Conservation (phyloP, 2,888 invertebrate genomes). For the Drosophila affinis region DNA sequence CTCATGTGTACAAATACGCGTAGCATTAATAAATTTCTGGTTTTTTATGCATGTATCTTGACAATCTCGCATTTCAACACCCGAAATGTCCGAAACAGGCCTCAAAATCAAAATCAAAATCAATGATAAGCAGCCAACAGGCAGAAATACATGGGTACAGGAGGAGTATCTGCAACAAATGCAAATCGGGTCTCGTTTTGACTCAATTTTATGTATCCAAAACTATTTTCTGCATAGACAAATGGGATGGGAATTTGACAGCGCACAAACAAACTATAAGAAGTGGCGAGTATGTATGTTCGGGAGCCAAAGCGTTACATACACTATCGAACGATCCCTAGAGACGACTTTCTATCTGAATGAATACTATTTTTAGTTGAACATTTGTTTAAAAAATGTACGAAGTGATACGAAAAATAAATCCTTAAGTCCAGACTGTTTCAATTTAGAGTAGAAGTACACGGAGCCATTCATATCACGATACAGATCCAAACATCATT, state of each 20-base stretch:
- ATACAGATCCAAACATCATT: too few species aligned
- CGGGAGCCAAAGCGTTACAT: not conserved
- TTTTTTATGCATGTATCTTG: conserved; percentile 52
- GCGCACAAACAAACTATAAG: conserved; percentile 7
- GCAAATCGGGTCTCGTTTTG: conserved; percentile 52
- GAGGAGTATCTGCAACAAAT: conserved; percentile 60
- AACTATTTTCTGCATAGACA: conserved; percentile 43
- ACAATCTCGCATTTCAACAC: conserved; percentile 60
- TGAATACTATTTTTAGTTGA: not conserved
- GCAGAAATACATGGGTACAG: conserved; percentile 22
- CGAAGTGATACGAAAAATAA: too few species aligned
- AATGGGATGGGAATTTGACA: conserved; percentile 4
- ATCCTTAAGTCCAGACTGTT: too few species aligned
- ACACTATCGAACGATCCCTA: not conserved
- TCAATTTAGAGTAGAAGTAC: too few species aligned
- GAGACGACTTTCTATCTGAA: too few species aligned
- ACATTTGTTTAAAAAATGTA: too few species aligned
- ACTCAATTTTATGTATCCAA: conserved; percentile 32
- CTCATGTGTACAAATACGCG: conserved; percentile 22
- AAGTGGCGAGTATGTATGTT: not conserved
- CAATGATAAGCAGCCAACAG: conserved; percentile 24
- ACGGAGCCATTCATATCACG: too few species aligned
- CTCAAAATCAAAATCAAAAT: conserved; percentile 6
- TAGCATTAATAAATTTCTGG: conserved; percentile 46
- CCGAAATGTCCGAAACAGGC: conserved; percentile 25